Conservation (phyloP, 2,888 invertebrate species). For the Papilio demoleus region DNA sequence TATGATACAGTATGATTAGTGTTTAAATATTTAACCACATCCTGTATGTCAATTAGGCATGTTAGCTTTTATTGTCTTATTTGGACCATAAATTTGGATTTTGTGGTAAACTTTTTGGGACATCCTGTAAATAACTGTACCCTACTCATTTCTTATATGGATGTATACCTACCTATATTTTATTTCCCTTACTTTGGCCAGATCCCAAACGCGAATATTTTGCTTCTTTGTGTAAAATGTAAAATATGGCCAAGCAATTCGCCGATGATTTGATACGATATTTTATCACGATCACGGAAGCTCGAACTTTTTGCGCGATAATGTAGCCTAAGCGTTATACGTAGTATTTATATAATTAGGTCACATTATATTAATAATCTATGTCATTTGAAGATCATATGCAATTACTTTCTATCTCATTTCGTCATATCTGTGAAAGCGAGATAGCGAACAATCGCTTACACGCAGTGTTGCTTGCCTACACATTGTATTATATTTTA, state of each 20-base stretch:
- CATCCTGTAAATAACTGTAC: background rate
- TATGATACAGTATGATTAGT: constrained; percentile 8
- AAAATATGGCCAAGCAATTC: too few relatives aligned
- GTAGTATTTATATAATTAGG: background rate
- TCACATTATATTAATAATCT: background rate
- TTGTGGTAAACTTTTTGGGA: background rate
- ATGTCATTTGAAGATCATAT: constrained; percentile 8
- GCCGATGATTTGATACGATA: too few relatives aligned
- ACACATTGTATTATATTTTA: background rate
- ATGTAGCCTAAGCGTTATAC: too few relatives aligned
- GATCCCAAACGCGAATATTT: too few relatives aligned
- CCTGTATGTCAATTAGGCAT: background rate
- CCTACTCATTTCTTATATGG: too few relatives aligned
- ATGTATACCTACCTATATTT: too few relatives aligned
- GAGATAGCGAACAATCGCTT: constrained; percentile 7
- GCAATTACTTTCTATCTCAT: constrained; percentile 15
- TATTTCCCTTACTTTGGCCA: too few relatives aligned
- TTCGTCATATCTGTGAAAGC: background rate
- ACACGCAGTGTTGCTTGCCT: constrained; percentile 5
- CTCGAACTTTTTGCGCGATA: too few relatives aligned
- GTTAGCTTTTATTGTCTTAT: background rate
- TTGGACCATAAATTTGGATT: background rate
- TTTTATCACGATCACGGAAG: too few relatives aligned
- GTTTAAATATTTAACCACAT: background rate
- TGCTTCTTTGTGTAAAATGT: too few relatives aligned